Conservation (phyloP, 2,113 vertebrate genomes). For the Malurus alboscapulatus region DNA sequence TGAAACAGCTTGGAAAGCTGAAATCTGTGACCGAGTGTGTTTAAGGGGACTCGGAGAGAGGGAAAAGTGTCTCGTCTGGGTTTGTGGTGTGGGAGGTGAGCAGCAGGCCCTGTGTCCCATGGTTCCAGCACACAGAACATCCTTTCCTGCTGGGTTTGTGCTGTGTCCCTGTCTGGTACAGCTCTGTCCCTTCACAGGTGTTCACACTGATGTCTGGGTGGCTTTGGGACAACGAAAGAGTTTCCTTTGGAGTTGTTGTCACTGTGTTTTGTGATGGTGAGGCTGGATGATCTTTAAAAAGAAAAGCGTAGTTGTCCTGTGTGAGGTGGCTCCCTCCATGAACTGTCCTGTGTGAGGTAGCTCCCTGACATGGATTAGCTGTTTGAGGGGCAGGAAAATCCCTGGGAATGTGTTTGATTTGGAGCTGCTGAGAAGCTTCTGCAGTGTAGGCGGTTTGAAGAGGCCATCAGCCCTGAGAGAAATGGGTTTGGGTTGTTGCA, state of each 20-base stretch:
- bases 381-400: background rate
- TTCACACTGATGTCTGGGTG: background rate
- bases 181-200: background rate
- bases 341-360: background rate
- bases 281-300: background rate
- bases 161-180: fast-evolving
- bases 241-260: background rate
- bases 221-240: background rate
- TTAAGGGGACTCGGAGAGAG: background rate
- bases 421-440: background rate
- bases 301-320: background rate
- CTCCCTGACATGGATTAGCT: background rate
- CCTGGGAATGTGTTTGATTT: fast-evolving
- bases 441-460: background rate
- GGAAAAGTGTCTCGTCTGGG: background rate
- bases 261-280: background rate
- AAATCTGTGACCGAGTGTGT: fast-evolving
- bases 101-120: background rate
- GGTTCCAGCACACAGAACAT: too few relatives aligned
- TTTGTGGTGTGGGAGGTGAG: background rate
- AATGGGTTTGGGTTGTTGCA: background rate
- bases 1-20: background rate
- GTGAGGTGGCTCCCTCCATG: background rate
- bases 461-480: background rate
- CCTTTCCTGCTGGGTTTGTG: background rate